These are phyloP conservation scores for Eretmochelys imbricata DNA, from an alignment of 2,113 vertebrate genomes.

Conservation along the genomic window DNA sequence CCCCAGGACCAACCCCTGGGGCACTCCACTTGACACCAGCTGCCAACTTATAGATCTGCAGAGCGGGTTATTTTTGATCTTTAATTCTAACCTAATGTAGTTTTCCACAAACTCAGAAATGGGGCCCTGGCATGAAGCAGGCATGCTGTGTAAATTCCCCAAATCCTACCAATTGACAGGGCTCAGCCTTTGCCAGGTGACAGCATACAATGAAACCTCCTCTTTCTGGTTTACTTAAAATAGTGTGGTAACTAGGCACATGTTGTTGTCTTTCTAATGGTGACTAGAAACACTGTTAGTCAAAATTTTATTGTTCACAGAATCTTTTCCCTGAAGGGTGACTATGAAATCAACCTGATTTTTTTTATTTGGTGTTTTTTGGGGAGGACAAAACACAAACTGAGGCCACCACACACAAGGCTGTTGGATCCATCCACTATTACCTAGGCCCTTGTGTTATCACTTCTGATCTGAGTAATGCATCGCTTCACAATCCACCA, in stretches of 20 bases:
- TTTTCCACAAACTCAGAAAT: background rate
- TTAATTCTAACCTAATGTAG: background rate
- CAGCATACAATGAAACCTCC: background rate
- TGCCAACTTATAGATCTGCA: background rate
- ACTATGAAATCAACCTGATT: background rate
- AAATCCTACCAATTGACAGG: background rate
- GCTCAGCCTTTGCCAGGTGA: background rate
- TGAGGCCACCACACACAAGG: background rate
- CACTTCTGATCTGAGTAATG: background rate
- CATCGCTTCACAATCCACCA: background rate
- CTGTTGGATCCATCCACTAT: background rate
- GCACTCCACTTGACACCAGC: too few species aligned
- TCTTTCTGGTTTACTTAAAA: background rate
- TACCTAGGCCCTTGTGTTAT: background rate
- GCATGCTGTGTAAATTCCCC: accelerated
- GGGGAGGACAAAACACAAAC: background rate
- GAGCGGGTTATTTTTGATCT: background rate
- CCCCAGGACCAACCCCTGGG: too few species aligned
- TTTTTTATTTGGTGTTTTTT: accelerated
- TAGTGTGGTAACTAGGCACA: background rate
- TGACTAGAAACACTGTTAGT: background rate
- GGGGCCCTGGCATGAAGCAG: accelerated
- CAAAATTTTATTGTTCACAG: background rate
- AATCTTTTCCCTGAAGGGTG: background rate
- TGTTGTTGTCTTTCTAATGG: background rate